A percentile compares a stretch with the other conserved stretches of the same genome.
Conservation (phyloP, 2,113 vertebrate genomes). For the Paratilapia polleni region DNA sequence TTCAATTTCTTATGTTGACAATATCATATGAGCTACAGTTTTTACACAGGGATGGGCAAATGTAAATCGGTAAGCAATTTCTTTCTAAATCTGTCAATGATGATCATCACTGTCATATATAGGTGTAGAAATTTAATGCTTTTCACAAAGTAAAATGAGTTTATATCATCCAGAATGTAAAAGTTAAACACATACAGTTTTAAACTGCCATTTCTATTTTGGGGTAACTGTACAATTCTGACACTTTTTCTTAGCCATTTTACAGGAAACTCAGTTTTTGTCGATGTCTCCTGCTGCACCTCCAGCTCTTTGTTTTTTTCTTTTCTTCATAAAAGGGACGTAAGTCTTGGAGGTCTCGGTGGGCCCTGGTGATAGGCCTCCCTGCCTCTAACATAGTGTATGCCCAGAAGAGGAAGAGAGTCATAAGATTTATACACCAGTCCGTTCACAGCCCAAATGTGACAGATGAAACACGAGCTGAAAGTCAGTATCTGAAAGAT, state of each 20-base stretch:
- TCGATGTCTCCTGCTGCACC: background rate
- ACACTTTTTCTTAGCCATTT: background rate
- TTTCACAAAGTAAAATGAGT: background rate
- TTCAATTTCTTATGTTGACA: background rate
- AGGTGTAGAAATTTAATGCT: too few relatives aligned
- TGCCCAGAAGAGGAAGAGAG: conserved; percentile 32
- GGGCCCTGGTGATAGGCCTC: conserved; percentile 7
- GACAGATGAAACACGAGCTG: conserved; percentile 35
- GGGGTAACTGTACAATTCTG: background rate
- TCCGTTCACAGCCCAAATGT: conserved; percentile 36
- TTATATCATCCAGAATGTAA: background rate
- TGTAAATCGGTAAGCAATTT: background rate
- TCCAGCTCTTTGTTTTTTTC: conserved; percentile 3
- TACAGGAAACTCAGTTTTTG: background rate
- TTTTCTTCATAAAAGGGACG: conserved; percentile 27
- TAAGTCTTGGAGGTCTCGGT: conserved; percentile 35
- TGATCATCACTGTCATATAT: too few relatives aligned
- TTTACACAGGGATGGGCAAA: background rate
- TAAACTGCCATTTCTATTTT: background rate
- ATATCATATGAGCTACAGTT: background rate
- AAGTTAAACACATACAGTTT: background rate
- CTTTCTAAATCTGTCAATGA: background rate
- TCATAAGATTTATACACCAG: conserved; percentile 43
- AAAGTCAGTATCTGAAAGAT: conserved; percentile 47
- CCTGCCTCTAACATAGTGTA: conserved; percentile 22